Conservation (phyloP, 1,140 invertebrate species). For the Drosophila kanapiae region DNA sequence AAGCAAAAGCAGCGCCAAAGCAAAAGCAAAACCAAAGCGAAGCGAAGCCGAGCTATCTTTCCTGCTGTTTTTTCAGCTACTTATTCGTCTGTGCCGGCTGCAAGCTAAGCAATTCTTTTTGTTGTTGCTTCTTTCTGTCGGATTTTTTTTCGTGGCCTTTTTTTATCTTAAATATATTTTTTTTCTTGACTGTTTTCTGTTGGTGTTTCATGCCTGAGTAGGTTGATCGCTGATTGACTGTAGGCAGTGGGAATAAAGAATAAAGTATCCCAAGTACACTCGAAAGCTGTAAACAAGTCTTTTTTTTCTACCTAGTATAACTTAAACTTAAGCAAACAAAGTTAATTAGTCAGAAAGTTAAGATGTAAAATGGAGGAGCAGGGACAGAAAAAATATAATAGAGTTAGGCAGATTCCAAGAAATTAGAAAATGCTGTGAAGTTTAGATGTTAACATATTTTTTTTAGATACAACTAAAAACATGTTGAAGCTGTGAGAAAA, state of each 20-base stretch:
- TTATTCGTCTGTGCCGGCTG: slow-evolving; percentile 37
- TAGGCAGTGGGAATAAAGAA: slow-evolving; percentile 4
- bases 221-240: slow-evolving; percentile 58
- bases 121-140: neutral
- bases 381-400: neutral
- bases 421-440: slow-evolving; percentile 9
- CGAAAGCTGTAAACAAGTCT: slow-evolving; percentile 20
- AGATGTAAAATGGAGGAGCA: neutral
- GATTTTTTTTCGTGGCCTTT: slow-evolving; percentile 13
- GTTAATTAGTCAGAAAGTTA: slow-evolving; percentile 25
- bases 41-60: slow-evolving; percentile 6
- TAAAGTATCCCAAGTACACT: slow-evolving; percentile 26
- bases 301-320: slow-evolving; percentile 4
- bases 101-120: slow-evolving; percentile 47
- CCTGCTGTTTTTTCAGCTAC: slow-evolving; percentile 17
- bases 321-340: neutral
- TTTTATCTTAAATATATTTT: slow-evolving; percentile 22
- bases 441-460: neutral
- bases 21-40: neutral
- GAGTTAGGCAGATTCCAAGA: neutral
- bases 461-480: neutral
- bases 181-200: slow-evolving; percentile 40
- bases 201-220: slow-evolving; percentile 65
- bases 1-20: slow-evolving; percentile 9
- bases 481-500: neutral